Percentiles rank a stretch among this genome's conserved stretches.
These are phyloP conservation scores for Nemotelus pantherinus DNA, from an alignment of 2,888 invertebrate species.

Conservation along the genomic window DNA sequence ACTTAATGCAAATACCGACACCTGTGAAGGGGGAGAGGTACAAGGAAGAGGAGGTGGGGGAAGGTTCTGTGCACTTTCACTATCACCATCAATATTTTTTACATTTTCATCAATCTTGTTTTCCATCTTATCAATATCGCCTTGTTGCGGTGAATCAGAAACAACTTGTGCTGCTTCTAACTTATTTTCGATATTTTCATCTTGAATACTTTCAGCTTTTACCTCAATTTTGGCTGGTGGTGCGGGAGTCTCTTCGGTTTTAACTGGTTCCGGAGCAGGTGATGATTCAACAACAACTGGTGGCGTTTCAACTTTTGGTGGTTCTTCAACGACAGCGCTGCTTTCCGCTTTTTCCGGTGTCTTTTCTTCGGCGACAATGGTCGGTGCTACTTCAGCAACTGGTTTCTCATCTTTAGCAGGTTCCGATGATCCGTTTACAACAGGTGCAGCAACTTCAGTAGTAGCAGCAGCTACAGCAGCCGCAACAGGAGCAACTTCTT, in stretches of 20 bases:
- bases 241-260: slow-evolving; percentile 43
- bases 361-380: slow-evolving; percentile 45
- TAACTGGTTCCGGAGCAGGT: slow-evolving; percentile 46
- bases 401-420: slow-evolving; percentile 46
- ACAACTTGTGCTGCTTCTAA: slow-evolving; percentile 59
- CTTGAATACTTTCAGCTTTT: slow-evolving; percentile 51
- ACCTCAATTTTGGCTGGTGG: slow-evolving; percentile 52
- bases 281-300: slow-evolving; percentile 47
- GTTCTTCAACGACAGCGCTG: slow-evolving; percentile 48
- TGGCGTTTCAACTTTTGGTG: slow-evolving; percentile 52
- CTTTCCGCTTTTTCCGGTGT: slow-evolving; percentile 3
- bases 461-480: slow-evolving; percentile 34
- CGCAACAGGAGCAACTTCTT: slow-evolving; percentile 29
- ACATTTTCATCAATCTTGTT: slow-evolving; percentile 57
- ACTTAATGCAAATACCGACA: slow-evolving; percentile 74
- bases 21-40: slow-evolving; percentile 79
- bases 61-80: slow-evolving; percentile 48
- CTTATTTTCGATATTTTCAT: slow-evolving; percentile 58
- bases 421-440: slow-evolving; percentile 34
- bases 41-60: slow-evolving; percentile 77
- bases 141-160: slow-evolving; percentile 63
- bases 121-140: slow-evolving; percentile 60
- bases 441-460: background rate
- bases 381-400: slow-evolving; percentile 46
- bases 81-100: slow-evolving; percentile 49